These are phyloP conservation scores for Caenorhabditis uteleia DNA, from an alignment of 2,888 invertebrate species.

Conservation along the genomic window DNA sequence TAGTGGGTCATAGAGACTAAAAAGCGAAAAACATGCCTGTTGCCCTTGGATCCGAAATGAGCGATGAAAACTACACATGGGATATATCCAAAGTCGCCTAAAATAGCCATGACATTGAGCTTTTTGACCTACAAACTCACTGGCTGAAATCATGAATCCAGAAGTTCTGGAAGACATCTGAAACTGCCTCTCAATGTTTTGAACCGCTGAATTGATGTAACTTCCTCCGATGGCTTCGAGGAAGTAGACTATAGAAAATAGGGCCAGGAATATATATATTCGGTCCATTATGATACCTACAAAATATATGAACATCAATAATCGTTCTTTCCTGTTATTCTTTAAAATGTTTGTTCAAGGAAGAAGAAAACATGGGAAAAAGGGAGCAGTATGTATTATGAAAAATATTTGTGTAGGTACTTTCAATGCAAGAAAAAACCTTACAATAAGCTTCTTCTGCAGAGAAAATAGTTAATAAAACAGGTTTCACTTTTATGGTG, in stretches of 20 bases:
- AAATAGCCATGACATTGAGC: conserved; percentile 7
- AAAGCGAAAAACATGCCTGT: conserved; percentile 32
- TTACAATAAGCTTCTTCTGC: too few relatives aligned
- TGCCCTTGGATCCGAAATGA: conserved; percentile 66
- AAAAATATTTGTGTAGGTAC: too few relatives aligned
- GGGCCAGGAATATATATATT: conserved; percentile 57
- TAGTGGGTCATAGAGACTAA: too few relatives aligned
- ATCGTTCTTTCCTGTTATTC: too few relatives aligned
- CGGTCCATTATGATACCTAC: conserved; percentile 57
- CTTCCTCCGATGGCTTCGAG: conserved; percentile 64
- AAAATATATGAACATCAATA: too few relatives aligned
- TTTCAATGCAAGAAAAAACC: too few relatives aligned
- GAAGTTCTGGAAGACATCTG: conserved; percentile 65
- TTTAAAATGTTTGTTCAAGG: too few relatives aligned
- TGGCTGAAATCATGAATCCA: conserved; percentile 66
- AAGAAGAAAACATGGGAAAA: too few relatives aligned
- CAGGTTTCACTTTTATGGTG: too few relatives aligned
- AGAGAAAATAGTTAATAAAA: too few relatives aligned
- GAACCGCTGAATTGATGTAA: conserved; percentile 66
- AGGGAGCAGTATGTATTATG: too few relatives aligned
- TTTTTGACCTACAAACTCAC: conserved; percentile 35
- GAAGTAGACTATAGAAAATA: conserved; percentile 65
- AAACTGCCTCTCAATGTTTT: conserved; percentile 68
- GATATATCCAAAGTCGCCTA: conserved; percentile 68
- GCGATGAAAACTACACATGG: conserved; percentile 67